These are phyloP conservation scores for Andrena bucephala DNA, from an alignment of 2,888 invertebrate species.

Conservation along the genomic window DNA sequence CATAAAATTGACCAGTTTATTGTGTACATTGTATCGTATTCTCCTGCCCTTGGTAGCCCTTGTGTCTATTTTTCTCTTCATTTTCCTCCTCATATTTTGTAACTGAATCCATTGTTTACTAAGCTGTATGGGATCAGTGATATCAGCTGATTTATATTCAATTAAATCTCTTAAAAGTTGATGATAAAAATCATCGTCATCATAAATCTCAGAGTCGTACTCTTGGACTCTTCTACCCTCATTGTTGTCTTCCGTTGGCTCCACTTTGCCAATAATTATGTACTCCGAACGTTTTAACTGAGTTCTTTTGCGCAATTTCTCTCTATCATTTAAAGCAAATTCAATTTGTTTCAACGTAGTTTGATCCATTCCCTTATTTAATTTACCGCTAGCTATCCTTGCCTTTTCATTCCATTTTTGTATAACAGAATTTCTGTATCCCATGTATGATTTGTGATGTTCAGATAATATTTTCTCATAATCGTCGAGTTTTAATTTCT, in stretches of 20 bases:
- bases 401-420: constrained; percentile 99
- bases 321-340: constrained; percentile 92
- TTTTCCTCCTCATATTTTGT: constrained; percentile 95
- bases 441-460: constrained; percentile 87
- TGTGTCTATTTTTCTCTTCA: constrained; percentile 97
- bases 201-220: constrained; percentile 94
- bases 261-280: constrained; percentile 88
- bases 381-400: constrained; percentile 88
- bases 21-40: constrained; percentile 94
- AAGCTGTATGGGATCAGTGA: constrained; percentile 93
- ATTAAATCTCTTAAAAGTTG: constrained; percentile 96
- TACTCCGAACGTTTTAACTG: constrained; percentile 92
- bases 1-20: constrained; percentile 96
- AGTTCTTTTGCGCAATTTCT: constrained; percentile 91
- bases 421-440: constrained; percentile 92
- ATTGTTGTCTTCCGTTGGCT: constrained; percentile 66
- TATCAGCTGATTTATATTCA: constrained; percentile 94
- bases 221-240: constrained; percentile 86
- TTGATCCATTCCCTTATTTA: constrained; percentile 88
- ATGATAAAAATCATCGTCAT: constrained; percentile 99
- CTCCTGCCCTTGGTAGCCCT: constrained; percentile 97
- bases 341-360: constrained; percentile 93
- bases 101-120: constrained; percentile 96
- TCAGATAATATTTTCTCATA: constrained; percentile 87
- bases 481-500: constrained; percentile 87